A percentile compares a stretch with the other conserved stretches of the same genome.
Evolutionary conservation across 2,113 vertebrate species (phyloP).

Genomic region (Ceyx melanurus): DNA sequence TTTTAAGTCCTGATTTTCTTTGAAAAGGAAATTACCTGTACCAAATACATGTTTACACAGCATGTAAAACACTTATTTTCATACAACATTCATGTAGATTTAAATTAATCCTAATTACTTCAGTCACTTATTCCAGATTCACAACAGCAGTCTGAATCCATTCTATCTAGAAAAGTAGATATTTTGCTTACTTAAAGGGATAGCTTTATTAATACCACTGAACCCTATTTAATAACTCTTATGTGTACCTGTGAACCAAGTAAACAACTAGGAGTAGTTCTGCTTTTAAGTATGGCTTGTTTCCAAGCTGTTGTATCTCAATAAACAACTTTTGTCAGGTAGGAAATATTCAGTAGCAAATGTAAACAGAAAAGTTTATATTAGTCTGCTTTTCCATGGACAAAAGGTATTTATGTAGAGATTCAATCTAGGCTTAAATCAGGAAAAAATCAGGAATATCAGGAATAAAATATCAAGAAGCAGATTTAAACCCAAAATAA

Average conservation of each 20-base stretch:
- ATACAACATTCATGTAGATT: neutral
- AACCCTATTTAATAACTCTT: neutral
- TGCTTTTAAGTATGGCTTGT: neutral
- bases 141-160: neutral
- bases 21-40: neutral
- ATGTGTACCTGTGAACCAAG: neutral
- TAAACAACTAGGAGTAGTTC: neutral
- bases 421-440: neutral
- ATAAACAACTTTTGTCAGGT: neutral
- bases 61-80: neutral
- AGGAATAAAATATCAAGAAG: neutral
- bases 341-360: neutral
- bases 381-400: neutral
- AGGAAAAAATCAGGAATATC: neutral
- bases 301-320: neutral
- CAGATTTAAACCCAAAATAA: neutral
- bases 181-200: neutral
- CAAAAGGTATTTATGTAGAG: neutral
- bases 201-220: neutral
- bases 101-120: neutral
- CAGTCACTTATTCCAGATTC: neutral
- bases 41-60: neutral
- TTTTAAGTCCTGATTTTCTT: neutral
- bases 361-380: neutral
- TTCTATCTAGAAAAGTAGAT: neutral